Conservation (phyloP, 2,113 vertebrate genomes). For the Hippocampus comes region DNA sequence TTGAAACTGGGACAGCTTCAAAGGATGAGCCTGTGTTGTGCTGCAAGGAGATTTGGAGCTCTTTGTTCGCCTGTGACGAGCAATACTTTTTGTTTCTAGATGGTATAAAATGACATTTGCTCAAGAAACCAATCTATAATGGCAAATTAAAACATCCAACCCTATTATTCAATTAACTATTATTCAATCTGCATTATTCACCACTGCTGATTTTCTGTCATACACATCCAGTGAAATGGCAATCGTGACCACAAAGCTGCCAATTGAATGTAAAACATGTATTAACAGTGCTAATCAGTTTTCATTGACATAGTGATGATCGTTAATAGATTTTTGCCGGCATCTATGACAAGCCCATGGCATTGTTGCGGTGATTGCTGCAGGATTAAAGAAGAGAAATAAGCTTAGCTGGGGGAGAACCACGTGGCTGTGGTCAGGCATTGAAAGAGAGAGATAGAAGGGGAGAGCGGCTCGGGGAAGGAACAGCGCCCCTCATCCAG, state of each 20-base stretch:
- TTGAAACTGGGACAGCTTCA: constrained; percentile 7
- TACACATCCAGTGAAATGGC: constrained; percentile 43
- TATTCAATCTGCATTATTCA: constrained; percentile 28
- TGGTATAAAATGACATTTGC: constrained; percentile 13
- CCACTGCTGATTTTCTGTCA: constrained; percentile 41
- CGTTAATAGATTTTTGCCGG: constrained; percentile 59
- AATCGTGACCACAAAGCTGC: neutral
- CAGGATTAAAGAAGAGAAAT: constrained; percentile 70
- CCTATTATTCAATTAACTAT: constrained; percentile 4
- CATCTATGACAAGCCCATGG: constrained; percentile 26
- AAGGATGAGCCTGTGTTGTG: neutral
- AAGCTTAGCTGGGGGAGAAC: constrained; percentile 63
- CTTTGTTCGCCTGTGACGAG: constrained; percentile 5
- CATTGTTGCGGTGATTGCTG: constrained; percentile 61
- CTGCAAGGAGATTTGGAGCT: constrained; percentile 11
- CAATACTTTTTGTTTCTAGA: constrained; percentile 2
- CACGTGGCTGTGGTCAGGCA: constrained; percentile 62
- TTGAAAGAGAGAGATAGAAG: constrained; percentile 40
- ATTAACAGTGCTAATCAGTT: constrained; percentile 51
- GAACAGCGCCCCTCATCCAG: constrained; percentile 53
- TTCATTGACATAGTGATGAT: constrained; percentile 52
- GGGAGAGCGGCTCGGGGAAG: constrained; percentile 44
- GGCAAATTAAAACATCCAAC: too few relatives aligned
- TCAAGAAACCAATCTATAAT: constrained; percentile 10
- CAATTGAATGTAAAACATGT: constrained; percentile 32